Conservation (phyloP, 2,113 vertebrate genomes). For the Dendropsophus ebraccatus region DNA sequence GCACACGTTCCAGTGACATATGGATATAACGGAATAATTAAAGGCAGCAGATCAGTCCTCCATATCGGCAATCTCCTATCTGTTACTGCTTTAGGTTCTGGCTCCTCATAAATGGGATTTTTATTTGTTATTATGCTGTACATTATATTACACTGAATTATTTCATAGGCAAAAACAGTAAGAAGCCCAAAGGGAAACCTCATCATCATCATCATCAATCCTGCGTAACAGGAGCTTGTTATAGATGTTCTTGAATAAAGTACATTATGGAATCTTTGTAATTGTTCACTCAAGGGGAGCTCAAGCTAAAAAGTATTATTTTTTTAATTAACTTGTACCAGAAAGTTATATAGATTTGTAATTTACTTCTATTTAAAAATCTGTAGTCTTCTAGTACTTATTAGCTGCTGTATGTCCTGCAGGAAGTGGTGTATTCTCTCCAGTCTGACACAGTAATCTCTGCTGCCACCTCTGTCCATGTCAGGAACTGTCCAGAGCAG, state of each 20-base stretch:
- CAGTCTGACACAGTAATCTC: too few relatives aligned
- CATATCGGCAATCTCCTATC: constrained; percentile 61
- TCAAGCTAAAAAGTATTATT: too few relatives aligned
- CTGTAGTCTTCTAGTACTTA: too few relatives aligned
- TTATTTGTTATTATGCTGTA: constrained; percentile 9
- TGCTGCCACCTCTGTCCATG: too few relatives aligned
- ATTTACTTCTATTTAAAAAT: too few relatives aligned
- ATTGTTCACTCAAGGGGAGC: too few relatives aligned
- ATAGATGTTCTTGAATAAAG: background rate
- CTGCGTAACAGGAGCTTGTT: background rate
- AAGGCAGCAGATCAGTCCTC: background rate
- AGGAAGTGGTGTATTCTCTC: too few relatives aligned
- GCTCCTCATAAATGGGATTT: background rate
- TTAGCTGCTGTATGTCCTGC: too few relatives aligned
- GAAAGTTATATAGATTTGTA: too few relatives aligned
- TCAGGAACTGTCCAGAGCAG: too few relatives aligned
- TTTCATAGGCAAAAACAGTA: constrained; percentile 62
- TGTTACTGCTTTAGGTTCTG: constrained; percentile 57
- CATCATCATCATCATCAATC: background rate
- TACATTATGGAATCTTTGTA: background rate
- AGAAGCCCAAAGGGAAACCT: background rate
- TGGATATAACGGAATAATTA: background rate
- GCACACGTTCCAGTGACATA: background rate
- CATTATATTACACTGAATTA: background rate
- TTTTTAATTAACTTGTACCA: too few relatives aligned